Evolutionary conservation across 2,888 invertebrate species (phyloP), one percentile per base, ranked within the genome.

Genomic region (Venusia cambrica): DNA sequence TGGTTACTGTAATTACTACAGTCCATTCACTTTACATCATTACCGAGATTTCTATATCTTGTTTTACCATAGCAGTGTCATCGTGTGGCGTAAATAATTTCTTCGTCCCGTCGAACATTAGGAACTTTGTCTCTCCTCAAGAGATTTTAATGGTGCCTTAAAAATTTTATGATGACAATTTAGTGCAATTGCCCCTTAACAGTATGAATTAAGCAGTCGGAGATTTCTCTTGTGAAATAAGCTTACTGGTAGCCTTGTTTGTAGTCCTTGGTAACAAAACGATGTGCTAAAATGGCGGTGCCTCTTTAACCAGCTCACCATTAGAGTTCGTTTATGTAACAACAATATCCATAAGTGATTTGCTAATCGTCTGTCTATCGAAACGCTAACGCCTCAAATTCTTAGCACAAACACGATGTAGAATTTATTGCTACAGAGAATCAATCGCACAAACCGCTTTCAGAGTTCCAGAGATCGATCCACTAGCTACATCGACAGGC

Each of bases 1-100:
- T 53, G 69, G 63, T 58, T 67, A 62, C 75, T 59, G 73, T 81
- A 80, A 83, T 85, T 83, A 76, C 73, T 62, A 65, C 66, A 77
- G 75, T 83, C 76, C 79, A 76, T 84, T 85, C 80, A 77, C 80
- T 84, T 83, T 76, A 73, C 70, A 69, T 78, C 76, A 70, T 80
- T 80, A 78, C 76, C 57, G 65, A 68, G 72, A 81, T 74, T 75
- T 75, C 78, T 73, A 78, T 68, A 73, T 83, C 78, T 76, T 78
- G 72, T 76, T 73, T 73, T 72, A 73, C 68, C 68, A 73, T 68
- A 67, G 62, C 68, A 55, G 51, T 61, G 63, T 66, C 64, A 63
- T 67, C 68, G 55, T 73, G 73, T 83, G 75, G 79, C 87, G 84
- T 81, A 83, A 81, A 85, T 85, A 84, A 85, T 85, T 79, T 73